Base-by-base conservation (phyloP, 2,113 vertebrate genomes). In the Zingel zingel region DNA sequence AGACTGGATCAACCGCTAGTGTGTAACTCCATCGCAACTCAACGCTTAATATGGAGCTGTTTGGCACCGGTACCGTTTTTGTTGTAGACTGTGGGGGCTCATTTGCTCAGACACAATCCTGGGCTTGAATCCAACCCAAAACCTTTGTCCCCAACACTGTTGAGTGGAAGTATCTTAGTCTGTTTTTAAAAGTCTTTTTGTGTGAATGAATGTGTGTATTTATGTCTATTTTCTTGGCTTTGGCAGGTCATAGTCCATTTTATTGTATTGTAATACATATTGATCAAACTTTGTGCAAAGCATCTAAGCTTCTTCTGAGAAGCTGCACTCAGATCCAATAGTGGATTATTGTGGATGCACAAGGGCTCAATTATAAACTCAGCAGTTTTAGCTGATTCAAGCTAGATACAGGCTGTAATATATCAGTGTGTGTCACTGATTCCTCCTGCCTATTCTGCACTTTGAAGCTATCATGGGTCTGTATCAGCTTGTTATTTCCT, bases 401-500 rank as follows among this genome's bases (percentile, higher is more conserved):
- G 86, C 16, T 48, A 18, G 64, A 75, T 15, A 23, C 16, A 21
- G 43, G 36, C 75, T 50, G 43, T 76, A 18, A 66, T 74, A 19
- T 59, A 68, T 87, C 33, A 77, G 4, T 39, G 30, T 69, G 69
- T 74, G 23, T 61, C 23, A 23, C 43, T n/a, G 36, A 77, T 62
- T 82, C 39, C 21, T 77, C 23, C 30, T 80, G 61, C 59, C 51
- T 62, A 51, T 39, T 84, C 79, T 61, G 72, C n/a, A 43, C 45
- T 80, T 73, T 64, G 45, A 74, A 72, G 56, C 61, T n/a, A 53
- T 61, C 48, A 16, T 14, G 18, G 45, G 11, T 83, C 58, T 74
- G 43, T 16, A 66, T 83, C 47, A 67, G 70, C 62, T 59, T 67
- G 54, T 85, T 72, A 71, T 79, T 89, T 82, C 53, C 50, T 56